Evolutionary conservation across 2,888 invertebrate genomes (phyloP).

Genomic region (Biston stratarius): DNA sequence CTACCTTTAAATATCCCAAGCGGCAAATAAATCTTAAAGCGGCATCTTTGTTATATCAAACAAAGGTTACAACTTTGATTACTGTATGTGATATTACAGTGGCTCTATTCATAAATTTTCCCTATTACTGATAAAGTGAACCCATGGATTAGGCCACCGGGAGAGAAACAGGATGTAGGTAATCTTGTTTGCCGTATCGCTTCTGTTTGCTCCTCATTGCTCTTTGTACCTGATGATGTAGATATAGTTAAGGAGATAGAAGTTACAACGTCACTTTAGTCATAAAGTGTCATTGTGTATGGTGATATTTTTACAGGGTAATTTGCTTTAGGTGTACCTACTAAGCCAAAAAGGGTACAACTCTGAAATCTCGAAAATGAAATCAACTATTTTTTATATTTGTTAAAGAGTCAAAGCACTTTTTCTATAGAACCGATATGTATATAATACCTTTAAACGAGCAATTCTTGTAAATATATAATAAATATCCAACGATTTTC

Average conservation of each 20-base stretch:
- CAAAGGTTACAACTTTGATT: constrained; percentile 37
- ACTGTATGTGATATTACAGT: constrained; percentile 47
- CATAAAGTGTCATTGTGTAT: constrained; percentile 1
- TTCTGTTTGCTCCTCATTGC: constrained; percentile 65
- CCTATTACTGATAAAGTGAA: constrained; percentile 70
- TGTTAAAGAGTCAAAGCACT: too few relatives aligned
- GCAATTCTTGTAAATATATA: too few relatives aligned
- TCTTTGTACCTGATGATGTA: constrained; percentile 31
- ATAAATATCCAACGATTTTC: too few relatives aligned
- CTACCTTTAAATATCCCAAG: too few relatives aligned
- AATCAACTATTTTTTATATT: too few relatives aligned
- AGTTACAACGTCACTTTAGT: background rate
- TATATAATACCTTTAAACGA: too few relatives aligned
- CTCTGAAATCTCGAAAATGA: too few relatives aligned
- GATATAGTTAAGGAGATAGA: background rate
- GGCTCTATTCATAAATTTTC: constrained; percentile 76
- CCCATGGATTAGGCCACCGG: constrained; percentile 79
- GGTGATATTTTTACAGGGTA: background rate
- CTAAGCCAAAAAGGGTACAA: background rate
- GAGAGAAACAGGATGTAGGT: constrained; percentile 78
- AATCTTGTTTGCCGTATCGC: constrained; percentile 71
- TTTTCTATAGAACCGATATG: too few relatives aligned
- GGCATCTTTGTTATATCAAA: constrained; percentile 67
- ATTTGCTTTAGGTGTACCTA: background rate
- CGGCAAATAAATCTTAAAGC: constrained; percentile 44